These are phyloP conservation scores for Zoanthus gigantus DNA, from an alignment of 92 coral and sea anemone species.

Conservation along the genomic window DNA sequence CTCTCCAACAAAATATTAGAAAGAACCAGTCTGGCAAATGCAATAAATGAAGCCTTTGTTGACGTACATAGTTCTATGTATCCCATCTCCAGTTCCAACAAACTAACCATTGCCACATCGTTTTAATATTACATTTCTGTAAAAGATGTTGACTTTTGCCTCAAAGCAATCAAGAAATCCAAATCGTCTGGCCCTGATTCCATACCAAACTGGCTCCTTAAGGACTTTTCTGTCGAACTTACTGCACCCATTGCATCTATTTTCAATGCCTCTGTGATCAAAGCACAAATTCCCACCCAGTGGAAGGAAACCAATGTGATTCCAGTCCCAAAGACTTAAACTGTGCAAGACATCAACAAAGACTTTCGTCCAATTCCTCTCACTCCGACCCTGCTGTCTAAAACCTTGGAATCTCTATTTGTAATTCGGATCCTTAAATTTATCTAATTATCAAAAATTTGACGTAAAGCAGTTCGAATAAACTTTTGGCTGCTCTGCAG, in stretches of 20 bases:
- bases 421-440: slow-evolving; percentile 23
- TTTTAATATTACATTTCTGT: slow-evolving; percentile 32
- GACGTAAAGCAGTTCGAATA: too few relatives aligned
- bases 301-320: slow-evolving; percentile 49
- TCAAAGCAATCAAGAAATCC: slow-evolving; percentile 14
- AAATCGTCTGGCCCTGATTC: slow-evolving; percentile 38
- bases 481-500: too few relatives aligned
- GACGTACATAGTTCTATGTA: slow-evolving; percentile 34
- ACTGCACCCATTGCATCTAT: slow-evolving; percentile 36
- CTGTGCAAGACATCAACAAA: slow-evolving; percentile 28
- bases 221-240: not conserved
- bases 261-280: slow-evolving; percentile 41
- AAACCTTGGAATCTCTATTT: slow-evolving; percentile 1
- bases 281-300: slow-evolving; percentile 31
- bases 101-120: slow-evolving; percentile 16
- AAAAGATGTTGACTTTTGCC: slow-evolving; percentile 27
- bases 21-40: slow-evolving; percentile 34
- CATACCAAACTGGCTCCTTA: slow-evolving; percentile 38
- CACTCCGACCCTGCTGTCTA: not conserved
- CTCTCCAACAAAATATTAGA: slow-evolving; percentile 35
- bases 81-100: slow-evolving; percentile 29
- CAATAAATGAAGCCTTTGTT: slow-evolving; percentile 49
- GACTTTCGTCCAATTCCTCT: slow-evolving; percentile 26
- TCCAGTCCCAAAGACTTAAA: slow-evolving; percentile 20
- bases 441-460: not conserved